Base-by-base conservation (phyloP, 2,888 invertebrate species). In the Caenorhabditis drosophilae region DNA sequence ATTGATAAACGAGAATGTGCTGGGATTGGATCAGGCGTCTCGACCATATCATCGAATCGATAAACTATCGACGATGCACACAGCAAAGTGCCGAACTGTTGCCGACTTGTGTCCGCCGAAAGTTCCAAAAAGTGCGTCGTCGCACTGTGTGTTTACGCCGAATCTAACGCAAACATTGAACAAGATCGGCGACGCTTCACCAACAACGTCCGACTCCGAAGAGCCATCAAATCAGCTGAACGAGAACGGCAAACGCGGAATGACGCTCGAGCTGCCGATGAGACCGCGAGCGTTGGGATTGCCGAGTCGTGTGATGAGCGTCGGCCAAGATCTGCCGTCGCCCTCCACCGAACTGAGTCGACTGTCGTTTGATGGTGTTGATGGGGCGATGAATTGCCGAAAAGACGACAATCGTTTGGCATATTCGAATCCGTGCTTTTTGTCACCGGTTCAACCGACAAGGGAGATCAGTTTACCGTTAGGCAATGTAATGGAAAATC, bases 321-420 rank as follows among this genome's bases (percentile, higher is more conserved):
- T n/a, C 51, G 54, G 22, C 41, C 34, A 31, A 31, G 78, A 81
- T 27, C 66, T 83, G 40, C 81, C 83, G 2, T 81, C 80, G 26
- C 83, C 83, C 26, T 78, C 79, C 35, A 80, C 79, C n/a, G 82
- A 83, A 59, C 57, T 83, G n/a, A 66, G 69, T 15, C 60, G 72
- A 36, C 46, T 79, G 54, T 64, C 55, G 26, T 74, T 76, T 56
- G 61, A 60, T 31, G n/a, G n/a, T n/a, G n/a, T n/a, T n/a, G n/a
- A n/a, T n/a, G n/a, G n/a, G n/a, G n/a, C n/a, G n/a, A n/a, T n/a
- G n/a, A n/a, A n/a, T n/a, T n/a, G n/a, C n/a, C 52, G 34, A 35
- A 45, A 52, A 35, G 35, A 20, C 2, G 35, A 34, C 12, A 6
- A 18, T 4, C n/a, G 11, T 22, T 35, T 41, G 22, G 22, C 73